These are phyloP conservation scores for Rotaria macrura DNA, from an alignment of 2,888 invertebrate genomes.

Conservation along the genomic window DNA sequence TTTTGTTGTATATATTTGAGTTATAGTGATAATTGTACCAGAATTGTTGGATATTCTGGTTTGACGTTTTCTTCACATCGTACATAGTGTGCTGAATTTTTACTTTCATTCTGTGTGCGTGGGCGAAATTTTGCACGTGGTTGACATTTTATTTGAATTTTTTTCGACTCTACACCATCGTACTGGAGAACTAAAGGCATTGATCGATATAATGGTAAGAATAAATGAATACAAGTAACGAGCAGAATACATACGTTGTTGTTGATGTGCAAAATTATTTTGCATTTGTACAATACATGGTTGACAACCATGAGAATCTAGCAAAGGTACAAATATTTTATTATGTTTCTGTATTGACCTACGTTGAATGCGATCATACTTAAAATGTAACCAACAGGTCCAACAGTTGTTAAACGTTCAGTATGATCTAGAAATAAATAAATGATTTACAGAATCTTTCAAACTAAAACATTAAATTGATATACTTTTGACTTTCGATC, in stretches of 20 bases:
- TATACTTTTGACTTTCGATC: background rate
- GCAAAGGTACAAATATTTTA: background rate
- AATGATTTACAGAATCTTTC: background rate
- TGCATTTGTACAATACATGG: background rate
- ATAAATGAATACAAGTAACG: background rate
- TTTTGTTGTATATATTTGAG: no score
- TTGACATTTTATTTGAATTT: background rate
- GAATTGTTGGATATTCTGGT: background rate
- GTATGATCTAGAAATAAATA: background rate
- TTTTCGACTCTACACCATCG: background rate
- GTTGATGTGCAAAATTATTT: background rate
- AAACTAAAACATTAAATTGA: background rate
- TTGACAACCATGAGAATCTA: background rate
- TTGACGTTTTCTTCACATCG: background rate
- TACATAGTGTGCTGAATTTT: background rate
- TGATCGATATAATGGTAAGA: background rate
- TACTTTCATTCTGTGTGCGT: conserved; percentile 1
- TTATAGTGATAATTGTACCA: background rate
- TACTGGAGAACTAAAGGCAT: background rate
- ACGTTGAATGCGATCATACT: background rate
- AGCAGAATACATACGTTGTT: background rate
- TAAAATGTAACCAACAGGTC: background rate
- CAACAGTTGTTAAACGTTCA: background rate
- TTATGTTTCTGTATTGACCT: background rate
- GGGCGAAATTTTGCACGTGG: background rate